phyloP scores from a whole-genome alignment of 2,888 invertebrate genomes.

The Andrena praecox region DNA sequence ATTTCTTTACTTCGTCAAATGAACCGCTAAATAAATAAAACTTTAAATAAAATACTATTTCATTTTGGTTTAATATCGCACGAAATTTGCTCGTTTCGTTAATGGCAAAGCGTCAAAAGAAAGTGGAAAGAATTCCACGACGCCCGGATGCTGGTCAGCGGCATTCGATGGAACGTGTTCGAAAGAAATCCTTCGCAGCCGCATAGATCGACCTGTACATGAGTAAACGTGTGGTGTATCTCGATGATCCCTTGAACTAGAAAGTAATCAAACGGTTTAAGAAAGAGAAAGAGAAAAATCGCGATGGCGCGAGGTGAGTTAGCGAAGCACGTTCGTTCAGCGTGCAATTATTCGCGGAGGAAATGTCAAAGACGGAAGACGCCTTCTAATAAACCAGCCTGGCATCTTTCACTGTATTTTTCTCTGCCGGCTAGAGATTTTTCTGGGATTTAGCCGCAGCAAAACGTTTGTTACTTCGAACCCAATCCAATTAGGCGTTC shows the following conservation, averaged over 20 bases:
- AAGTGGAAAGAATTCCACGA: not conserved
- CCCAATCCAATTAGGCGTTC: not conserved
- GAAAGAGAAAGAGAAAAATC: constrained; percentile 31
- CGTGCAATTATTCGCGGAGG: constrained; percentile 29
- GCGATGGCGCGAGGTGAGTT: constrained; percentile 13
- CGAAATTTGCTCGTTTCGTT: not conserved
- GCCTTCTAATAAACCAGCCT: constrained; percentile 31
- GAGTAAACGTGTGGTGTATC: constrained; percentile 22
- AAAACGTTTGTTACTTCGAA: not conserved
- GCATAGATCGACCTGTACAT: constrained; percentile 1
- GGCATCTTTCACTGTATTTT: constrained; percentile 41
- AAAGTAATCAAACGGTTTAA: constrained; percentile 52
- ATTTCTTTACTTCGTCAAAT: not conserved
- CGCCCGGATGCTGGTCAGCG: not conserved
- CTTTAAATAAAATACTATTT: not conserved
- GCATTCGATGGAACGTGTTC: not conserved
- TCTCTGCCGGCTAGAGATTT: not conserved
- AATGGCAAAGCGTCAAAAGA: not conserved
- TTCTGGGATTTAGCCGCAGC: not conserved
- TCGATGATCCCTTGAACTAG: constrained; percentile 58
- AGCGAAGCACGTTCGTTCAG: not conserved
- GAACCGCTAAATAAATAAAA: not conserved
- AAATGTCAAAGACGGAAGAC: constrained; percentile 46
- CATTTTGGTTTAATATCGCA: not conserved
- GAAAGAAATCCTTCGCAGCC: not conserved